phyloP scores from a whole-genome alignment of 2,113 vertebrate genomes.

The Oriolus oriolus region DNA sequence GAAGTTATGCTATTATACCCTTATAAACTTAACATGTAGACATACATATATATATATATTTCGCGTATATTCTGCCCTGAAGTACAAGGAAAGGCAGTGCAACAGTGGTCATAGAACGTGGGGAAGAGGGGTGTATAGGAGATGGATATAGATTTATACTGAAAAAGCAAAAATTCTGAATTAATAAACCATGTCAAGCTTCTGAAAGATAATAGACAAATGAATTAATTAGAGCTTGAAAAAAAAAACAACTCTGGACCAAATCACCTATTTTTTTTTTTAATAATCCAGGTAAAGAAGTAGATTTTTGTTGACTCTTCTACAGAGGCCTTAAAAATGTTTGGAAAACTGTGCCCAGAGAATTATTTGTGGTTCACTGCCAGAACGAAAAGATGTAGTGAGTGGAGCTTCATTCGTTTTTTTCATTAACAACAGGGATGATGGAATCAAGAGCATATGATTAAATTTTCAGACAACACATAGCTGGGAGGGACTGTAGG shows the following conservation, averaged over 20 bases:
- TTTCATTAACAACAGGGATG: conserved; percentile 17
- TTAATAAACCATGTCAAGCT: background rate
- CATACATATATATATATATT: background rate
- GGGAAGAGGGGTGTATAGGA: background rate
- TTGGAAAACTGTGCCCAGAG: background rate
- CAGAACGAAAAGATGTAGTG: background rate
- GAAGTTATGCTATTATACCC: background rate
- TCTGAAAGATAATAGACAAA: background rate
- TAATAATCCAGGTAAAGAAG: background rate
- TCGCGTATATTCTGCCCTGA: background rate
- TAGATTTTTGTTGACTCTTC: background rate
- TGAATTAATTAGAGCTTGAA: background rate
- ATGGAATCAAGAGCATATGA: conserved; percentile 40
- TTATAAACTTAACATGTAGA: background rate
- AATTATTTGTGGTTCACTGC: conserved; percentile 1
- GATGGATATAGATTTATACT: background rate
- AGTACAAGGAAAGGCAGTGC: background rate
- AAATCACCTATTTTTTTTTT: background rate
- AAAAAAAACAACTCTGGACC: background rate
- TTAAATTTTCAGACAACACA: conserved; percentile 43
- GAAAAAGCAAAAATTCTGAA: background rate
- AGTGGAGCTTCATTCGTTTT: background rate
- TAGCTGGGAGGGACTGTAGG: conserved; percentile 7
- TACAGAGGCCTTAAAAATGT: background rate
- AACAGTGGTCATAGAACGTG: background rate